A percentile compares a stretch with the other conserved stretches of the same genome.
These are phyloP conservation scores for Choloepus didactylus DNA, from an alignment of 2,797 vertebrate genomes.

Conservation along the genomic window DNA sequence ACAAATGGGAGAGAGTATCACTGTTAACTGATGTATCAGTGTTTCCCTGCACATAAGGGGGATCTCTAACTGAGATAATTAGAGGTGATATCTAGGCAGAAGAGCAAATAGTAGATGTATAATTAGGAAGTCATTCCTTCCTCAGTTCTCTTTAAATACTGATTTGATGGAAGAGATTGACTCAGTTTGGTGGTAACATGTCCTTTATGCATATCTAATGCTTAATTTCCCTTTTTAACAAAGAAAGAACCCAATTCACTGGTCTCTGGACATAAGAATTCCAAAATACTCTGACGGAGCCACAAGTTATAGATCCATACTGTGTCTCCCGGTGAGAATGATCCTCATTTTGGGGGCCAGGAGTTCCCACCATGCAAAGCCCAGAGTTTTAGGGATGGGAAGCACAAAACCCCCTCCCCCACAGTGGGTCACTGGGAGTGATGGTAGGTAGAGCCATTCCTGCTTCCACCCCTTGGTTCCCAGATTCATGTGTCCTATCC, in stretches of 20 bases:
- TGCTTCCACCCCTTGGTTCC: no score
- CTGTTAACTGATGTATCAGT: background rate
- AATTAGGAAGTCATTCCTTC: background rate
- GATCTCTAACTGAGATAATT: background rate
- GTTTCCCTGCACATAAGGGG: background rate
- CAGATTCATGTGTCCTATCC: no score
- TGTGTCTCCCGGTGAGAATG: no score
- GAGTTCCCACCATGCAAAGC: no score
- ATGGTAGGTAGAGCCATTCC: no score
- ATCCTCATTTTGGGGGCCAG: no score
- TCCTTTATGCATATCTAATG: background rate
- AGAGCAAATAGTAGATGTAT: background rate
- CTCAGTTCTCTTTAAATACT: background rate
- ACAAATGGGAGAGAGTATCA: background rate
- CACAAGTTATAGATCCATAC: no score
- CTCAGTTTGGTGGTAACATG: background rate
- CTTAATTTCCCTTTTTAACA: conserved; percentile 21
- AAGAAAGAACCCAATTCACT: background rate
- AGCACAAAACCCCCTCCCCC: no score
- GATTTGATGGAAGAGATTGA: background rate
- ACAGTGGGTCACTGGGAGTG: no score
- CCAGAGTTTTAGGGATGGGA: no score
- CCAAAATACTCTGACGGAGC: no score
- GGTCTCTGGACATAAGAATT: no score
- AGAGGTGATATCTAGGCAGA: background rate